A percentile compares a stretch with the other conserved stretches of the same genome.
phyloP scores from a whole-genome alignment of 2,797 vertebrate species.

The Pipistrellus nathusii region DNA sequence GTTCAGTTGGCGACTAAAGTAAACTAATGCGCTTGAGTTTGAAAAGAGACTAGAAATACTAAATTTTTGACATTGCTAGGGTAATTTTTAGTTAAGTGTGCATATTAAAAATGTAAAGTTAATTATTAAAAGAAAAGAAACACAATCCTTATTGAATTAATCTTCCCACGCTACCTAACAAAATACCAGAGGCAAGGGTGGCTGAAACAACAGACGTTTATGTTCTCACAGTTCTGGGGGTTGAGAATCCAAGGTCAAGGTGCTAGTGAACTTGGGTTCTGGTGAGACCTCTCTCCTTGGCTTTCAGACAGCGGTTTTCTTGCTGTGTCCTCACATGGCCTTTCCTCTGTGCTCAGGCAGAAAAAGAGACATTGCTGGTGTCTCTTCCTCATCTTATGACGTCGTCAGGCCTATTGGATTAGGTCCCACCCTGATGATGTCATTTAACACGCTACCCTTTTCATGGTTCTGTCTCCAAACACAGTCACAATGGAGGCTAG shows the following conservation, averaged over 20 bases:
- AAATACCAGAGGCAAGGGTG: background rate
- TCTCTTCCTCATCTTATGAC: background rate
- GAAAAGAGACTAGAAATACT: slow-evolving; percentile 16
- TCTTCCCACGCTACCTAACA: background rate
- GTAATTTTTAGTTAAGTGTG: background rate
- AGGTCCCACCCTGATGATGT: background rate
- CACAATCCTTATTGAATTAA: background rate
- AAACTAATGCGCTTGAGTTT: background rate
- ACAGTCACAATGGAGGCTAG: background rate
- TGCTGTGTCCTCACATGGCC: background rate
- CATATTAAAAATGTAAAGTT: slow-evolving; percentile 23
- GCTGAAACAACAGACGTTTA: background rate
- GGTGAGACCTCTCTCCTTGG: background rate
- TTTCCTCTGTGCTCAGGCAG: background rate
- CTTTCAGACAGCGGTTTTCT: background rate
- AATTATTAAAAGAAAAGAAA: slow-evolving; percentile 28
- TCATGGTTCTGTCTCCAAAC: background rate
- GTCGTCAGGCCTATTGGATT: background rate
- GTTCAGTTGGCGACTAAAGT: slow-evolving; percentile 14
- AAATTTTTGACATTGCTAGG: background rate
- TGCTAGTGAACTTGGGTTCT: background rate
- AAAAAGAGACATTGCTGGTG: background rate
- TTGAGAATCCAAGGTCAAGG: background rate
- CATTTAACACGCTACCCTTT: background rate
- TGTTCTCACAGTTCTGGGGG: background rate